Conservation (phyloP, 92 coral and sea anemone species). For the Palythoa grandis region DNA sequence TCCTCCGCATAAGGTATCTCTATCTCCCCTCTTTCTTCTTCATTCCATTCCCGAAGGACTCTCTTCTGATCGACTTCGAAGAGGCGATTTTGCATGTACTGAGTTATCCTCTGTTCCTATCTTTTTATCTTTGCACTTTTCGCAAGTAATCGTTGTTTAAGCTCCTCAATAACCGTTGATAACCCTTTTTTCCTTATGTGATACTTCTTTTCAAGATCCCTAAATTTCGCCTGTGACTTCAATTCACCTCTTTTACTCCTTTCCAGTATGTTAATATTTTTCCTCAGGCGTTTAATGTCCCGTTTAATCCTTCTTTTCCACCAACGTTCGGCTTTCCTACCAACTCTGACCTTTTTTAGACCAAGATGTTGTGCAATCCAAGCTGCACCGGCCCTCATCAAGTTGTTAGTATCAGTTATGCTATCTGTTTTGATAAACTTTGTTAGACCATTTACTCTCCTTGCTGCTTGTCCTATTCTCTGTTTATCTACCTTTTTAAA, state of each 20-base stretch:
- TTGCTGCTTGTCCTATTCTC: constrained; percentile 5
- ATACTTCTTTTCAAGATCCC: background rate
- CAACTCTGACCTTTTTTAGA: constrained; percentile 6
- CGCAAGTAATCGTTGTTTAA: too few species aligned
- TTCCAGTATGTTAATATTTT: background rate
- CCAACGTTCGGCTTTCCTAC: constrained; percentile 11
- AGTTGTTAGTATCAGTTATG: constrained; percentile 9
- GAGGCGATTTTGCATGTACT: too few species aligned
- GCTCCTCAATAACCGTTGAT: background rate
- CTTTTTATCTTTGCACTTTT: too few species aligned
- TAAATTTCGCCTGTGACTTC: background rate
- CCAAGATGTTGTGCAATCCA: constrained; percentile 15
- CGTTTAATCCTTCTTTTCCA: constrained; percentile 8
- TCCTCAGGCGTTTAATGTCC: background rate
- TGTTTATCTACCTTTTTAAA: constrained; percentile 18
- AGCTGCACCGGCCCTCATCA: constrained; percentile 15
- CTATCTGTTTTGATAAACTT: background rate
- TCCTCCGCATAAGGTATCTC: too few species aligned
- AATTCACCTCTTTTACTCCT: background rate
- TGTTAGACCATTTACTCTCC: background rate
- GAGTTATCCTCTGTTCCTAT: too few species aligned
- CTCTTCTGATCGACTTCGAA: too few species aligned
- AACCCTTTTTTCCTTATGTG: background rate
- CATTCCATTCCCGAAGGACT: too few species aligned
- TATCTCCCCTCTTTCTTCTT: too few species aligned